Evolutionary conservation across 2,797 vertebrate genomes (phyloP), one percentile per base, ranked within the genome.

Genomic region (Coregonus sp.): DNA sequence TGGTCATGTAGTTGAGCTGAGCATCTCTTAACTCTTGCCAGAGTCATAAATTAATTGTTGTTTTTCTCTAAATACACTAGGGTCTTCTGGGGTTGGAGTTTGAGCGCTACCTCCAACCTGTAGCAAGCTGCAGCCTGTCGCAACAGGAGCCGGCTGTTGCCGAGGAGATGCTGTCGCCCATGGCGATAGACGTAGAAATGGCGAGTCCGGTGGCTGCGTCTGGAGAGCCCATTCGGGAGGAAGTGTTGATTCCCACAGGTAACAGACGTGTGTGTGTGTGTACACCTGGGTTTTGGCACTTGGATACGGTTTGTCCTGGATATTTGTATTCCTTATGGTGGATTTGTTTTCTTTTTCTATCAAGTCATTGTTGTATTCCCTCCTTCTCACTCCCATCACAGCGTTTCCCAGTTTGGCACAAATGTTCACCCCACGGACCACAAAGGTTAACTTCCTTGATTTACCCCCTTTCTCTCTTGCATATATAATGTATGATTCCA

Each of bases 51-150:
- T n/a, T 0, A 1, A 68, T 56, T 2, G 0, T 51, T 67, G 0
- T 66, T 73, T 76, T 78, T 20, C 47, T 71, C 5, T 72, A 9
- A 25, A n/a, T 61, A 31, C 50, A 29, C 65, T n/a, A 95, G 94
- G 85, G 84, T 67, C 11, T 80, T 75, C 80, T 85, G 9, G 89
- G 82, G 11, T 75, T 94, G 85, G 94, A 95, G 78, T 92, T 95
- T 83, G 94, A 95, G 79, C 90, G 89, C 31, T 95, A 95, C 83
- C 82, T 95, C 16, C 92, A 82, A 81, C 91, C 92, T 1, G 80
- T 89, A 6, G 78, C 77, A 72, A 85, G 87, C 61, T 69, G 78
- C 86, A 94, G 87, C 80, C 29, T 90, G 66, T 93, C 93, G 20
- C 90, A 89, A 0, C 72, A 33, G 31, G 79, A 59, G 56, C 6